A percentile compares a stretch with the other conserved stretches of the same genome.
These are phyloP conservation scores for Atta cephalotes DNA, from an alignment of 1,140 invertebrate genomes.

Conservation along the genomic window DNA sequence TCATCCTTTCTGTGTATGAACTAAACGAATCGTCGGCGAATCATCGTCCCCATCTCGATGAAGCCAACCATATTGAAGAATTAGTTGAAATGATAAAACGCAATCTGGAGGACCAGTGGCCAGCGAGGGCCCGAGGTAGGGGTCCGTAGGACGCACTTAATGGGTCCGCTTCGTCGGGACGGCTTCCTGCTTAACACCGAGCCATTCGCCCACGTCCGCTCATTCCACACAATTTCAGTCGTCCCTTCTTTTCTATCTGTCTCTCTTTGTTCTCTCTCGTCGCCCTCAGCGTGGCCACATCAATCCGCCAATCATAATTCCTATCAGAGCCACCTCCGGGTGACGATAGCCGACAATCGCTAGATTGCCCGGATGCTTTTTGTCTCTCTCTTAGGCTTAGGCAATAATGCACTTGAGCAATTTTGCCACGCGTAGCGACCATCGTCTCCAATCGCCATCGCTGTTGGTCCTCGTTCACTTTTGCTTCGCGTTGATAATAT, in stretches of 20 bases:
- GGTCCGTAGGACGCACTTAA: slow-evolving; percentile 73
- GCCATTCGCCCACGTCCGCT: slow-evolving; percentile 85
- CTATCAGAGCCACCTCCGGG: slow-evolving; percentile 86
- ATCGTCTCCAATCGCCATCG: background rate
- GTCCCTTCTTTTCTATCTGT: slow-evolving; percentile 67
- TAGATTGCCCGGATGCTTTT: slow-evolving; percentile 83
- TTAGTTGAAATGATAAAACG: slow-evolving; percentile 83
- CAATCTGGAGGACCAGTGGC: slow-evolving; percentile 74
- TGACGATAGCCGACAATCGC: slow-evolving; percentile 84
- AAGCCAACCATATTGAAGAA: slow-evolving; percentile 82
- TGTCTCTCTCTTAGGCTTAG: slow-evolving; percentile 75
- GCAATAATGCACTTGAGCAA: slow-evolving; percentile 65
- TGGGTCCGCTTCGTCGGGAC: slow-evolving; percentile 85
- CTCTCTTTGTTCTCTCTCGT: slow-evolving; percentile 26
- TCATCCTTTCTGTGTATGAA: background rate
- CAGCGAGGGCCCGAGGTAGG: slow-evolving; percentile 40
- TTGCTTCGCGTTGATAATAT: background rate
- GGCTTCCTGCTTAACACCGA: slow-evolving; percentile 86
- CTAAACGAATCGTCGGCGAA: background rate
- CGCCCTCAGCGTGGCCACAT: slow-evolving; percentile 71
- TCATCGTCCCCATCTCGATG: background rate
- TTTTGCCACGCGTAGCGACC: slow-evolving; percentile 69
- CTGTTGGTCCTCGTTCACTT: background rate
- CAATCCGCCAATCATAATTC: slow-evolving; percentile 86
- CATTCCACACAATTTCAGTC: slow-evolving; percentile 72